These are phyloP conservation scores for Exocentrus adspersus DNA, from an alignment of 2,888 invertebrate species.

Conservation along the genomic window DNA sequence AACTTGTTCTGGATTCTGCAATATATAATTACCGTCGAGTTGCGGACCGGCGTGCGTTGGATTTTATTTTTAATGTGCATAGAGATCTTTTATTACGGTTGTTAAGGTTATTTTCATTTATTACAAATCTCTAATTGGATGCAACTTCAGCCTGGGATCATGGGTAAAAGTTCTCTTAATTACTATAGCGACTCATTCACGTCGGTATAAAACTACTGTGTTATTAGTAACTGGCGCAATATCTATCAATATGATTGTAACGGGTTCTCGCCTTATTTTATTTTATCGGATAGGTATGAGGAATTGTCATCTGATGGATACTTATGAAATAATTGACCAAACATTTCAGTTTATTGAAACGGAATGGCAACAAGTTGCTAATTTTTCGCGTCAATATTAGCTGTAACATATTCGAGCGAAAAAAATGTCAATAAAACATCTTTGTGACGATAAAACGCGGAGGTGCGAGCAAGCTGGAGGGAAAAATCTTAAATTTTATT, in stretches of 20 bases:
- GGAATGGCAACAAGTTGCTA: no score
- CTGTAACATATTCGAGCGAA: no score
- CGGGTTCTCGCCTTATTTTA: neutral
- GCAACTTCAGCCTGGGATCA: neutral
- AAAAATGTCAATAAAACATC: no score
- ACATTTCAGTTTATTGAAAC: no score
- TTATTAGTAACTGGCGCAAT: neutral
- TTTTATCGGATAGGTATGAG: no score
- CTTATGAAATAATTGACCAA: no score
- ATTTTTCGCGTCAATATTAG: no score
- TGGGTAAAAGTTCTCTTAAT: neutral
- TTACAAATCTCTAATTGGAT: constrained; percentile 27
- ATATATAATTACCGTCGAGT: constrained; percentile 51
- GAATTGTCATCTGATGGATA: no score
- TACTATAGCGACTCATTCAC: neutral
- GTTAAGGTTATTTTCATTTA: constrained; percentile 27
- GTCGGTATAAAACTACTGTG: neutral
- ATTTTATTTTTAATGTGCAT: constrained; percentile 32
- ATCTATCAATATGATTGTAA: neutral
- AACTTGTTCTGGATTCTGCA: constrained; percentile 34
- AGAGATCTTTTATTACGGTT: constrained; percentile 31
- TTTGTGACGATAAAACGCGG: constrained; percentile 4
- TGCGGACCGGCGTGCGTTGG: constrained; percentile 41
- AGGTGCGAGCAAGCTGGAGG: constrained; percentile 19
- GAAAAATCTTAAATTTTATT: constrained; percentile 27